These are phyloP conservation scores for Anthopleura xanthogrammica DNA, from an alignment of 92 coral and sea anemone genomes.

Conservation along the genomic window DNA sequence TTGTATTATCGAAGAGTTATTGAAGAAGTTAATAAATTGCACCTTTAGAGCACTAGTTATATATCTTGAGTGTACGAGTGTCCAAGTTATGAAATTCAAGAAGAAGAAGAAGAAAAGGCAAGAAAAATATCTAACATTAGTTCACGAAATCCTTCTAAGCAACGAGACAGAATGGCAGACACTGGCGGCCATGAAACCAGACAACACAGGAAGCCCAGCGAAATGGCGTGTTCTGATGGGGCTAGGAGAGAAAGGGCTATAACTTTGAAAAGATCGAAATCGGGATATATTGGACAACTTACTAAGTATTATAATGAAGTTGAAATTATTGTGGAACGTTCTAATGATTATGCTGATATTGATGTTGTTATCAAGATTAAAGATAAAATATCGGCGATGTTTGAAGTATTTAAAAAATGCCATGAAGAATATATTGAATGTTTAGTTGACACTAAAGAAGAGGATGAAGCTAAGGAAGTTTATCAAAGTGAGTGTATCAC, in stretches of 20 bases:
- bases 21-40: no score
- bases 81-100: no score
- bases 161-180: conserved; percentile 13
- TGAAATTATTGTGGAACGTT: background rate
- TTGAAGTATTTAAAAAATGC: background rate
- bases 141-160: background rate
- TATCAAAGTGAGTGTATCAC: background rate
- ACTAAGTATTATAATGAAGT: conserved; percentile 3
- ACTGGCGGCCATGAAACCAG: background rate
- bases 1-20: no score
- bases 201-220: conserved; percentile 15
- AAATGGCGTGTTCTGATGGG: background rate
- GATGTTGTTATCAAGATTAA: background rate
- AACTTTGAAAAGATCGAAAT: background rate
- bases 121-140: background rate
- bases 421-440: background rate
- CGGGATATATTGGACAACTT: background rate
- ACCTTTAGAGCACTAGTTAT: no score
- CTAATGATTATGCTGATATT: background rate
- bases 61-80: no score
- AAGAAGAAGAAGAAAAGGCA: no score
- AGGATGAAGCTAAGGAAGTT: background rate
- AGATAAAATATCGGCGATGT: background rate
- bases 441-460: background rate
- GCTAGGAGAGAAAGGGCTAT: conserved; percentile 5